A percentile compares a stretch with the other conserved stretches of the same genome.
phyloP scores from a whole-genome alignment of 2,888 invertebrate genomes.

The Orchesella flavescens region DNA sequence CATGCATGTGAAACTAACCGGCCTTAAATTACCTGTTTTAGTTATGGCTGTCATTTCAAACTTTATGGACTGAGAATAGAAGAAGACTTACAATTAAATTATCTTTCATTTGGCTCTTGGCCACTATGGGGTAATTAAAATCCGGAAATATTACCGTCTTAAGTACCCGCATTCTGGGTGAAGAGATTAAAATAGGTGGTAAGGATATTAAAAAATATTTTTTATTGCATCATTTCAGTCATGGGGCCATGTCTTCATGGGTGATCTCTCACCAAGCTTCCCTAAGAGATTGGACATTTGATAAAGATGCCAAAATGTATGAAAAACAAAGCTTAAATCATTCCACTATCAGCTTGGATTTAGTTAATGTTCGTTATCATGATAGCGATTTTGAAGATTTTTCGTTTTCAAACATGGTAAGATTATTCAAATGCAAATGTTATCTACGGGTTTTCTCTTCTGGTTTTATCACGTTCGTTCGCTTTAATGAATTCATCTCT shows the following conservation, averaged over 20 bases:
- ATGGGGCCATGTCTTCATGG: constrained; percentile 70
- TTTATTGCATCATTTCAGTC: constrained; percentile 46
- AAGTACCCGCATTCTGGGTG: too few relatives aligned
- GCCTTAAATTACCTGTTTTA: constrained; percentile 20
- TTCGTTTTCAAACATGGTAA: constrained; percentile 68
- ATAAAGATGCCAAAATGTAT: constrained; percentile 67
- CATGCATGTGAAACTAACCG: neutral
- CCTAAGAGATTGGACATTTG: constrained; percentile 71
- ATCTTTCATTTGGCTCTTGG: constrained; percentile 69
- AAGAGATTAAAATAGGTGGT: too few relatives aligned
- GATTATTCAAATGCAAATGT: neutral
- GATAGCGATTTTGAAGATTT: constrained; percentile 68
- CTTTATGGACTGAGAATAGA: constrained; percentile 70
- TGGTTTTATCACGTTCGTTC: too few relatives aligned
- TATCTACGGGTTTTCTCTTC: neutral
- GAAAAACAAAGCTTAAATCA: constrained; percentile 62
- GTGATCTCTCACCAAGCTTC: constrained; percentile 70
- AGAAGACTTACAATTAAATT: constrained; percentile 68
- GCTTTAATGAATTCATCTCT: too few relatives aligned
- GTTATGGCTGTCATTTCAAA: constrained; percentile 70
- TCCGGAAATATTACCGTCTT: neutral
- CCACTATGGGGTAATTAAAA: constrained; percentile 69
- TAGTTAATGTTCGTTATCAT: constrained; percentile 69
- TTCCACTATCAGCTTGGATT: constrained; percentile 64
- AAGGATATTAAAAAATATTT: too few relatives aligned